These are phyloP conservation scores for Chaetodon trifasciatus DNA, from an alignment of 2,797 vertebrate species.

Conservation along the genomic window DNA sequence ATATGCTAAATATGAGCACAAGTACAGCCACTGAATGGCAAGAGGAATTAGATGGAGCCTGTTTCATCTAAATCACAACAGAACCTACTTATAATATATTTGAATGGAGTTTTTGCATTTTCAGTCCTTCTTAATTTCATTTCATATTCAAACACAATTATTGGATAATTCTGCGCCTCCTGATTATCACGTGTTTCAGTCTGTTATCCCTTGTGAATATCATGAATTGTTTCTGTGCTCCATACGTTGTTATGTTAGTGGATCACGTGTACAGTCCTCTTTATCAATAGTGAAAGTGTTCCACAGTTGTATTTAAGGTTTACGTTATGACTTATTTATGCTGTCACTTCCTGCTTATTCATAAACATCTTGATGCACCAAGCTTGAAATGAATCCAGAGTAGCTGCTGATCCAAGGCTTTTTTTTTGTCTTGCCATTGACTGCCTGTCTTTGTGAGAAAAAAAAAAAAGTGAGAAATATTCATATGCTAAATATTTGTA, in stretches of 20 bases:
- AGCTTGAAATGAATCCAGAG: slow-evolving; percentile 24
- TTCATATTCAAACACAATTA: not conserved
- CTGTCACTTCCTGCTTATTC: slow-evolving; percentile 15
- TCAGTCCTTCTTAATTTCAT: not conserved
- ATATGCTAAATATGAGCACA: slow-evolving; percentile 11
- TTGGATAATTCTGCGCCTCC: not conserved
- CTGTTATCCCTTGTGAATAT: not conserved
- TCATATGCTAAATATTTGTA: not conserved
- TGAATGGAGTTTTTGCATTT: not conserved
- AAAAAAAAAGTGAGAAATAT: not conserved
- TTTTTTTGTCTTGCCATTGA: not conserved
- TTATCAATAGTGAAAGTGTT: not conserved
- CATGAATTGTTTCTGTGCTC: not conserved
- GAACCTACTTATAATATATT: not conserved
- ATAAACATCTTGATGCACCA: slow-evolving; percentile 24
- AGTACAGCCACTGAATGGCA: not conserved
- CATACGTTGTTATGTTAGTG: not conserved
- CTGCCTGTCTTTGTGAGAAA: not conserved
- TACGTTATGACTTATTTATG: slow-evolving; percentile 4
- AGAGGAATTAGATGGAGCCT: not conserved
- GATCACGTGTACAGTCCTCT: not conserved
- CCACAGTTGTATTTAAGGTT: slow-evolving; percentile 1
- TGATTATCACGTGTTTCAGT: not conserved
- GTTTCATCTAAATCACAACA: not conserved
- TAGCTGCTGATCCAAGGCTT: not conserved